Evolutionary conservation across 2,888 invertebrate species (phyloP), one percentile per base, ranked within the genome.

Genomic region (Sphinx pinastri): DNA sequence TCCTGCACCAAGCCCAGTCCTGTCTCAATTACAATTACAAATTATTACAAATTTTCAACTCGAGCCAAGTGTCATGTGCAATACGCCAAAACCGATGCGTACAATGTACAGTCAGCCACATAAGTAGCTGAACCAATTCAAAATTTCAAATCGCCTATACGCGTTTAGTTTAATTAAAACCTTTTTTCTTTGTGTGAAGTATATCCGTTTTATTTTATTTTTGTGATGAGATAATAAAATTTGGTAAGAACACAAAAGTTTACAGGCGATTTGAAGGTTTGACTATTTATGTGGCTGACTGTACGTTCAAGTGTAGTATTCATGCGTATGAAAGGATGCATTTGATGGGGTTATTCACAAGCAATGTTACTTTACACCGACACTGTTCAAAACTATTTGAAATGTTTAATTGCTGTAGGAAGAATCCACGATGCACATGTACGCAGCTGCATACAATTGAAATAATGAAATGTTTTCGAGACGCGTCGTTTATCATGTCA

Each of bases 1-100:
- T 81, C 80, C 80, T 74, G 85, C 83, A 82, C 85, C 80, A 86
- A 84, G 86, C 72, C 45, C 82, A 86, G 86, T 83, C 84, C 83
- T 85, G 83, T 86, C 90, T 88, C 91, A 89, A 93, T 93, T 93
- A 92, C 90, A 93, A 93, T 92, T 90, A 92, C 93, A 93, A 92
- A 93, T 92, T 90, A 91, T 89, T 90, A 89, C 88, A 89, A 90
- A 92, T 89, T 88, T 88, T 85, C 88, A 88, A 84, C 82, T 77
- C 77, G 72, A 79, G 73, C 75, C 77, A 76, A 86, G 83, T 84
- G 85, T 86, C 83, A 81, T 84, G 80, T 85, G 81, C 79, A 79
- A 84, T 84, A 85, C 83, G 82, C 77, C 80, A 83, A 85, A 85
- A 83, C 73, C 68, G 79, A 76, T 73, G 78, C 77, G 80, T 86